Evolutionary conservation across 2,888 invertebrate species (phyloP).

Genomic region (Conchocele bisecta): DNA sequence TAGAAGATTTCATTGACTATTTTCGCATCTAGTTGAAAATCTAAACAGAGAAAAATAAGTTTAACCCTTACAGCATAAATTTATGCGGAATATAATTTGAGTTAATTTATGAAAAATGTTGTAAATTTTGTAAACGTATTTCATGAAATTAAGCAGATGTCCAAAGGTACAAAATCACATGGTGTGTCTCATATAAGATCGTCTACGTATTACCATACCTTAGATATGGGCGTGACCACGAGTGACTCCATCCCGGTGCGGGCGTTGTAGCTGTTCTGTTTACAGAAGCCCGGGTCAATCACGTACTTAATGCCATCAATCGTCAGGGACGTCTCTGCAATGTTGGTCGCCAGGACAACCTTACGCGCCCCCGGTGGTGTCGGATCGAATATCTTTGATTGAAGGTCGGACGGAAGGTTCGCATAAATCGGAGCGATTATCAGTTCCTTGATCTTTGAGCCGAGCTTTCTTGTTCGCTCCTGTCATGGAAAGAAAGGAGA

Average conservation of each 20-base stretch:
- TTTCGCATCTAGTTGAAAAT: too few relatives aligned
- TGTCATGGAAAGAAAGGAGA: conserved; percentile 84
- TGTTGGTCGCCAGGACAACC: conserved; percentile 98
- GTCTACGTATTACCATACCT: too few relatives aligned
- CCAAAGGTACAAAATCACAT: too few relatives aligned
- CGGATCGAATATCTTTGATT: conserved; percentile 99
- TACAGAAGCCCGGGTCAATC: conserved; percentile 99
- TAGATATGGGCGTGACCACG: conserved; percentile 99
- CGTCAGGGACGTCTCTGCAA: conserved; percentile 99
- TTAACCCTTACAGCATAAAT: too few relatives aligned
- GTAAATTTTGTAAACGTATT: too few relatives aligned
- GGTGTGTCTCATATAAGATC: too few relatives aligned
- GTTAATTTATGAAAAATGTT: too few relatives aligned
- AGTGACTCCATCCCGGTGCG: conserved; percentile 99
- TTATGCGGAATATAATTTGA: too few relatives aligned
- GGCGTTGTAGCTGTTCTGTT: conserved; percentile 99
- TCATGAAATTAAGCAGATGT: too few relatives aligned
- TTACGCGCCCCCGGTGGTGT: conserved; percentile 98
- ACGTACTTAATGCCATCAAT: conserved; percentile 99
- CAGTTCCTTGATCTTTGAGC: conserved; percentile 95
- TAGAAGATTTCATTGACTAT: too few relatives aligned
- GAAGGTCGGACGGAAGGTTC: conserved; percentile 99
- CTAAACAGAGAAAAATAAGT: too few relatives aligned
- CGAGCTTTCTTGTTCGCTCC: conserved; percentile 95
- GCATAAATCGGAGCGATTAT: conserved; percentile 98